Base-by-base conservation (phyloP, 2,888 invertebrate genomes). In the Pecten maximus region DNA sequence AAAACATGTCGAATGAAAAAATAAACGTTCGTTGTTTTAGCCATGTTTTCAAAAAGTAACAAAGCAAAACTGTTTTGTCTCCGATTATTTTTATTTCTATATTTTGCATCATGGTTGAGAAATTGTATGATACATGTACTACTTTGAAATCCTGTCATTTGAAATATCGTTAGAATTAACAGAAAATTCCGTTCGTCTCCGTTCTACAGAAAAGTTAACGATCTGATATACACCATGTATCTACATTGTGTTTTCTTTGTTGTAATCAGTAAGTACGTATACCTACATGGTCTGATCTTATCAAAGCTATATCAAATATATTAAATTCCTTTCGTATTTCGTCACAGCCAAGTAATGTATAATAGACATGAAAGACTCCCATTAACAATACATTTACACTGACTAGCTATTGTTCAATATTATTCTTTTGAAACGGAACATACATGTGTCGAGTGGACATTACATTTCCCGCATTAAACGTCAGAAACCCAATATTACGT, bases 251-350 rank as follows among this genome's bases (percentile, higher is more conserved):
- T 54, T 54, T n/a, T 19, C n/a, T 6, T 74, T 74, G 0, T 35
- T 74, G 74, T 74, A 74, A 74, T 35, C 23, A 74, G 28, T 28
- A 44, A 44, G 44, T 44, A n/a, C n/a, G 54, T 54, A 54, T 54
- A 74, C 28, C 16, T 74, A 10, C 28, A 28, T 28, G 28, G 74
- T 35, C 74, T 74, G 74, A 74, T 74, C 74, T 74, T 74, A 74
- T 74, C 35, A 74, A 74, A 35, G 28, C 35, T 74, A 74, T 60
- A 60, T 60, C n/a, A 60, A 74, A 74, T 35, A 28, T 35, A 74
- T 35, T 74, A 74, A 74, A 74, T 74, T 74, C 74, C 74, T 74
- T 74, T 35, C 35, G 35, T 35, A 74, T 74, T 74, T 74, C 74
- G 74, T 74, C 74, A 74, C 74, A 1, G 28, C 28, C 74, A 74